Evolutionary conservation across 2,888 invertebrate genomes (phyloP).

Genomic region (Geophilus truncorum): DNA sequence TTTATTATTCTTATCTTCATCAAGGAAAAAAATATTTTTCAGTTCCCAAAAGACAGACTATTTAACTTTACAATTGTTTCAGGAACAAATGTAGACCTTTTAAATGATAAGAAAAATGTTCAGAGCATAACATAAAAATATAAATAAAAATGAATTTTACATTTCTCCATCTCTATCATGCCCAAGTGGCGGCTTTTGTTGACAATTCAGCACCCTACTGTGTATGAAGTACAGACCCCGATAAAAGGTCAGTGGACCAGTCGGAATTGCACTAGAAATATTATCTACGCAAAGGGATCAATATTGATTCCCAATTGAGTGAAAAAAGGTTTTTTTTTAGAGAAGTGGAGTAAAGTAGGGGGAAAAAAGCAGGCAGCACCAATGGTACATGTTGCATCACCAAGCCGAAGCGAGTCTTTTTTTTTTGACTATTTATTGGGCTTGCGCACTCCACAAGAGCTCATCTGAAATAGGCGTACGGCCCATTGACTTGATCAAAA

Average conservation of each 20-base stretch:
- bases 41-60: too few relatives aligned
- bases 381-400: neutral
- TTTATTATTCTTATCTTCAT: too few relatives aligned
- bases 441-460: neutral
- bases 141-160: too few relatives aligned
- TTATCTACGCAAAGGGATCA: neutral
- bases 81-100: too few relatives aligned
- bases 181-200: too few relatives aligned
- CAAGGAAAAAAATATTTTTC: too few relatives aligned
- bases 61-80: too few relatives aligned
- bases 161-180: too few relatives aligned
- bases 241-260: neutral
- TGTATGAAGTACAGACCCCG: neutral
- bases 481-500: neutral
- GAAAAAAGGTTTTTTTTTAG: neutral
- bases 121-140: too few relatives aligned
- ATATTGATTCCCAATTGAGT: neutral
- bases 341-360: neutral
- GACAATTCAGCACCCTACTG: too few relatives aligned
- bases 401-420: neutral
- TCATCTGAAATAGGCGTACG: neutral
- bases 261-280: neutral
- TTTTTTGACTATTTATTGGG: neutral
- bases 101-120: too few relatives aligned
- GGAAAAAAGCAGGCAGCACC: neutral